A percentile compares a stretch with the other conserved stretches of the same genome.
Conservation (phyloP, 2,888 invertebrate species). For the Hemicrepidius hirtus region DNA sequence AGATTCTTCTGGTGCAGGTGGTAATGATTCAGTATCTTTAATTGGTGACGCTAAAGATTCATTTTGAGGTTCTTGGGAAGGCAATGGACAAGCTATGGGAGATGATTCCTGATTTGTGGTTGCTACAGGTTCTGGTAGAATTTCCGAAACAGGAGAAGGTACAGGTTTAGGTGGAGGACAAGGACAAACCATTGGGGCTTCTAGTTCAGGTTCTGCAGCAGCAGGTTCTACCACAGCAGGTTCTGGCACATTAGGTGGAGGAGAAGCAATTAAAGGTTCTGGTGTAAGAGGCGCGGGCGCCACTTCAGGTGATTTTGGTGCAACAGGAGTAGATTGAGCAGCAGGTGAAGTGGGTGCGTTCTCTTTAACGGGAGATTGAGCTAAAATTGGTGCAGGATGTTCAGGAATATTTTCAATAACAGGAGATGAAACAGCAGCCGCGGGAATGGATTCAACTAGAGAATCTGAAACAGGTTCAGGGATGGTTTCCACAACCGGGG, state of each 20-base stretch:
- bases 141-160: constrained; percentile 15
- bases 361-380: constrained; percentile 39
- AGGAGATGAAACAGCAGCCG: constrained; percentile 38
- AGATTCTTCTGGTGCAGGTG: constrained; percentile 45
- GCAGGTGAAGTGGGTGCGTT: constrained; percentile 14
- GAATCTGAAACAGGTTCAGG: constrained; percentile 42
- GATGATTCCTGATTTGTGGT: constrained; percentile 26
- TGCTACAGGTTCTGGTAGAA: constrained; percentile 16
- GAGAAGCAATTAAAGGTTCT: constrained; percentile 7
- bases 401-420: constrained; percentile 47
- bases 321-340: constrained; percentile 41
- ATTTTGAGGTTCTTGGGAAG: background rate
- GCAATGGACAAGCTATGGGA: background rate
- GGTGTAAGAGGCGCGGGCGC: background rate
- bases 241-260: constrained; percentile 20
- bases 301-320: constrained; percentile 23
- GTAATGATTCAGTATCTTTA: constrained; percentile 24
- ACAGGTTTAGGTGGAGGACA: constrained; percentile 19
- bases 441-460: constrained; percentile 33
- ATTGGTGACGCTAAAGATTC: constrained; percentile 42
- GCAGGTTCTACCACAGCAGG: constrained; percentile 12
- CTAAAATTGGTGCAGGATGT: constrained; percentile 43
- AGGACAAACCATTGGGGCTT: background rate
- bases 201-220: constrained; percentile 8
- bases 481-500: constrained; percentile 56